Percentiles rank a stretch among this genome's conserved stretches.
These are phyloP conservation scores for Antechinus stuartii DNA, from an alignment of 2,113 vertebrate species.

Conservation along the genomic window DNA sequence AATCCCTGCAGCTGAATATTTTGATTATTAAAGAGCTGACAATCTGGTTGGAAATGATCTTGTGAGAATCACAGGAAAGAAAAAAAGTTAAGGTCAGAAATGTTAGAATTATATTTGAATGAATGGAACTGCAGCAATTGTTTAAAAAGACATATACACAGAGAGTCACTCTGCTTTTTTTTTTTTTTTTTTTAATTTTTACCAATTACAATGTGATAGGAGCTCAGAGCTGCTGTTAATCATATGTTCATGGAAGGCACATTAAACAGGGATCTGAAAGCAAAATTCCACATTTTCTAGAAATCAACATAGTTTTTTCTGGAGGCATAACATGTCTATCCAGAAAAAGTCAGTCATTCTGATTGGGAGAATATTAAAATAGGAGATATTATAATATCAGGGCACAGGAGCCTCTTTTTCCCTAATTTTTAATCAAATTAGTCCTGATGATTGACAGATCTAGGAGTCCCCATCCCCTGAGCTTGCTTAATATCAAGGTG, in stretches of 20 bases:
- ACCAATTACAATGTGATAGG: conserved; percentile 48
- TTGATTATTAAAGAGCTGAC: conserved; percentile 56
- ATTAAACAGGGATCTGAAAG: conserved; percentile 28
- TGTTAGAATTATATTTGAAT: conserved; percentile 67
- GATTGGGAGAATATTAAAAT: conserved; percentile 27
- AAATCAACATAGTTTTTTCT: conserved; percentile 2
- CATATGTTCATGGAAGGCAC: conserved; percentile 17
- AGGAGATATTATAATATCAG: conserved; percentile 7
- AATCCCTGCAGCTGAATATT: not conserved
- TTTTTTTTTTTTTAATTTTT: conserved; percentile 49
- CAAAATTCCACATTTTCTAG: conserved; percentile 31
- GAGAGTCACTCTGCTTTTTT: conserved; percentile 22
- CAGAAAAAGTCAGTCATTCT: conserved; percentile 11
- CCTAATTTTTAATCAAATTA: conserved; percentile 44
- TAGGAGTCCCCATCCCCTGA: not conserved
- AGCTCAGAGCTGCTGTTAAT: not conserved
- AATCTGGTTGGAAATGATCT: conserved; percentile 68
- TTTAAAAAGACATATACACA: conserved; percentile 47
- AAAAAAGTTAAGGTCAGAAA: conserved; percentile 65
- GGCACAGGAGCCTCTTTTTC: conserved; percentile 44
- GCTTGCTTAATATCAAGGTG: conserved; percentile 33
- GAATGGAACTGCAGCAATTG: conserved; percentile 64
- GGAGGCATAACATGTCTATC: conserved; percentile 19
- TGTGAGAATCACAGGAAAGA: conserved; percentile 61
- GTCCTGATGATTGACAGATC: conserved; percentile 32